Evolutionary conservation across 2,113 vertebrate species (phyloP).

Genomic region (Melierax canorus): DNA sequence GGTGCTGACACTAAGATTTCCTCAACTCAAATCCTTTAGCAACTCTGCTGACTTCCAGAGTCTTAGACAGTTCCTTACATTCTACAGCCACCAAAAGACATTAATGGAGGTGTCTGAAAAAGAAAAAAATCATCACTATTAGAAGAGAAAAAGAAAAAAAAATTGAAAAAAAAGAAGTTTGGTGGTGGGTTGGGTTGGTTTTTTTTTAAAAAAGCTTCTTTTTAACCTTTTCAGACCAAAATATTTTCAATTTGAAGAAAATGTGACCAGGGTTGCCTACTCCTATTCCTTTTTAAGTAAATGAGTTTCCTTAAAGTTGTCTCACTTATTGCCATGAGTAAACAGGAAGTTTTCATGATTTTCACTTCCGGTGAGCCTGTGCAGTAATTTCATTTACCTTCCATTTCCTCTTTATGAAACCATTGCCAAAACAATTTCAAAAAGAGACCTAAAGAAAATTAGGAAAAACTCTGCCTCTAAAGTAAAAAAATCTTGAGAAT

Average conservation of each 20-base stretch:
- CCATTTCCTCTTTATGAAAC: neutral
- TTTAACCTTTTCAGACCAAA: neutral
- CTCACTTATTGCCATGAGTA: neutral
- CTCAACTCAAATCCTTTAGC: neutral
- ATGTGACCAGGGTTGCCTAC: neutral
- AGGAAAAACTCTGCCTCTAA: neutral
- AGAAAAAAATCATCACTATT: neutral
- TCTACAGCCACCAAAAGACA: neutral
- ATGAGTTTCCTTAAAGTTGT: neutral
- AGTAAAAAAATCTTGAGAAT: neutral
- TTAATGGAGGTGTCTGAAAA: neutral
- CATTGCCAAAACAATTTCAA: neutral
- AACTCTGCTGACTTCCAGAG: neutral
- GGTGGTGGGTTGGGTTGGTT: no score
- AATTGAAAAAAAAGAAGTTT: neutral
- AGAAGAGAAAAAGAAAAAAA: neutral
- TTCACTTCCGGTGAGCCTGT: neutral
- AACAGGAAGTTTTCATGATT: neutral
- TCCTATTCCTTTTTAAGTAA: neutral
- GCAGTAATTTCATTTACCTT: neutral
- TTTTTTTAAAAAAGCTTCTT: neutral
- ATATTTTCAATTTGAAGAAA: neutral
- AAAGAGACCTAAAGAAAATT: neutral
- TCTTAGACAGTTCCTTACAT: neutral
- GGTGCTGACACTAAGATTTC: neutral